Conservation (phyloP, 2,888 invertebrate genomes). For the Drosophila tanythrix region DNA sequence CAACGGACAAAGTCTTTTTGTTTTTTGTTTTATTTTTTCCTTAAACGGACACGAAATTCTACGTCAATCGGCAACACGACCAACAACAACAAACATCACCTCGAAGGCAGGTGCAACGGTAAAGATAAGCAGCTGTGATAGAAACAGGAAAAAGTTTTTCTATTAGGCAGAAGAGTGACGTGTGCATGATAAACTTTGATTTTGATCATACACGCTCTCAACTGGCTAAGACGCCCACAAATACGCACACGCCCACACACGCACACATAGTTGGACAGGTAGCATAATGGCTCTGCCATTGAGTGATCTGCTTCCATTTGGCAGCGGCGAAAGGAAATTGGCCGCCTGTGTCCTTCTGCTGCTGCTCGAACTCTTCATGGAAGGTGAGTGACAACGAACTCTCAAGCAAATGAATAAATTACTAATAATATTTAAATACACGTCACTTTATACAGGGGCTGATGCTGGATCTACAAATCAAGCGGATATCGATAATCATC, state of each 20-base stretch:
- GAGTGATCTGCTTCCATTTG: constrained; percentile 75
- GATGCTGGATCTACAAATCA: constrained; percentile 86
- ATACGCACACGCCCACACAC: constrained; percentile 15
- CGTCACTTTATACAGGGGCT: constrained; percentile 86
- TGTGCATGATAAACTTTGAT: constrained; percentile 41
- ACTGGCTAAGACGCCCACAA: constrained; percentile 42
- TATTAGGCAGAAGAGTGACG: constrained; percentile 44
- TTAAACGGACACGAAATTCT: constrained; percentile 49
- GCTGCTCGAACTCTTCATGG: constrained; percentile 89
- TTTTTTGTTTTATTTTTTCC: constrained; percentile 18
- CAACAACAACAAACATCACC: constrained; percentile 23
- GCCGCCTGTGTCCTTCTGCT: constrained; percentile 89
- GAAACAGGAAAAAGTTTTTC: constrained; percentile 13
- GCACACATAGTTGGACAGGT: neutral
- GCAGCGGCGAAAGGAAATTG: constrained; percentile 87
- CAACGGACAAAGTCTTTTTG: neutral
- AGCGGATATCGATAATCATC: constrained; percentile 95
- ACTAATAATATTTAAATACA: constrained; percentile 30
- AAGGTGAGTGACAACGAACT: constrained; percentile 86
- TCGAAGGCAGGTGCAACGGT: constrained; percentile 43
- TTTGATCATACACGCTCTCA: constrained; percentile 10
- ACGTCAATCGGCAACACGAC: constrained; percentile 8
- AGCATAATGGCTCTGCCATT: constrained; percentile 75
- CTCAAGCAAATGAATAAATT: neutral
- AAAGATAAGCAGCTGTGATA: constrained; percentile 53